A percentile compares a stretch with the other conserved stretches of the same genome.
These are phyloP conservation scores for Brachionus calyciflorus DNA, from an alignment of 1,140 invertebrate species.

Conservation along the genomic window DNA sequence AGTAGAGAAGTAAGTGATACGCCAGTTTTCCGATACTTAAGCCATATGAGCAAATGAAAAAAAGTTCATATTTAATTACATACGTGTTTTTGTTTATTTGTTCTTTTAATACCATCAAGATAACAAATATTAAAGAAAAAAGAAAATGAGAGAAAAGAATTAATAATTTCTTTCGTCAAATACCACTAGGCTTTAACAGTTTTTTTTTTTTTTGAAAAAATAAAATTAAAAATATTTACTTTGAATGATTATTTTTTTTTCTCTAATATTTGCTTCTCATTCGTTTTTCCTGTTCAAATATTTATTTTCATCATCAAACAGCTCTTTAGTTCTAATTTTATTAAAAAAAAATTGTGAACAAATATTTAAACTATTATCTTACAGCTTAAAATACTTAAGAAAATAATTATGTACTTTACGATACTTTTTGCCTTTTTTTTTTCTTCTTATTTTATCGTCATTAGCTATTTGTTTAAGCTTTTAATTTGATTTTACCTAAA, in stretches of 20 bases:
- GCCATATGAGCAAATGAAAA: too few species aligned
- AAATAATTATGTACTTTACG: not conserved
- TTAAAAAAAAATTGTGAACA: constrained; percentile 9
- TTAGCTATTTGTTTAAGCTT: not conserved
- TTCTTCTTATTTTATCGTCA: not conserved
- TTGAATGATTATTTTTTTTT: not conserved
- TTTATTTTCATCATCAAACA: not conserved
- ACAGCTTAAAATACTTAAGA: constrained; percentile 9
- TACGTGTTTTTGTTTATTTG: constrained; percentile 21
- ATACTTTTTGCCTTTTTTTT: not conserved
- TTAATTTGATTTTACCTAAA: not conserved
- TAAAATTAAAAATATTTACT: constrained; percentile 20
- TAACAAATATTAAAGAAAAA: not conserved
- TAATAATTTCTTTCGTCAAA: not conserved
- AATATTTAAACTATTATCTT: constrained; percentile 18
- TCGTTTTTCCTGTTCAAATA: constrained; percentile 38
- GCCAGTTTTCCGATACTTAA: not conserved
- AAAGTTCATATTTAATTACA: not conserved
- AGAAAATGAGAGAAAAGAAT: not conserved
- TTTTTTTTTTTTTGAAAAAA: not conserved
- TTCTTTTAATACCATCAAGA: not conserved
- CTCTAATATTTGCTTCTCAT: constrained; percentile 38
- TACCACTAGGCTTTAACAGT: not conserved
- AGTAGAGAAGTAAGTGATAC: too few species aligned
- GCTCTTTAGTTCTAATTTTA: constrained; percentile 23